Percentiles rank a stretch among this genome's conserved stretches.
Conservation (phyloP, 2,888 invertebrate species). For the Cantharis rustica region DNA sequence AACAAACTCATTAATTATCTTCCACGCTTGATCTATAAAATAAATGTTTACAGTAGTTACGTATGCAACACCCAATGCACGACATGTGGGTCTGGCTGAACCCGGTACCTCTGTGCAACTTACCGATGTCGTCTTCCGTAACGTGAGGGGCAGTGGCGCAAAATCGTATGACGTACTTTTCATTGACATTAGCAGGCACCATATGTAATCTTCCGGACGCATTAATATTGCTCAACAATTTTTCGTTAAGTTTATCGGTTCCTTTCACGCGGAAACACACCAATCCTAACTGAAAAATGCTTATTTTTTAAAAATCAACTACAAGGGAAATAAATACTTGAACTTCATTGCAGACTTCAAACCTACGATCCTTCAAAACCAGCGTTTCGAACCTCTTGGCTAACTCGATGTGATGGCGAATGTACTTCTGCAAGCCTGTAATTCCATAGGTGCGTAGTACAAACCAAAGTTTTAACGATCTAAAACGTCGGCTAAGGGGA, state of each 20-base stretch:
- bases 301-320: neutral
- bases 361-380: constrained; percentile 81
- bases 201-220: constrained; percentile 95
- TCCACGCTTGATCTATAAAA: constrained; percentile 79
- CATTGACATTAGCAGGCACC: constrained; percentile 92
- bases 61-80: no score
- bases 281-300: constrained; percentile 72
- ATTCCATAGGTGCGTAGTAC: constrained; percentile 94
- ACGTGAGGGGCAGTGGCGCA: constrained; percentile 93
- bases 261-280: constrained; percentile 91
- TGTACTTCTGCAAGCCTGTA: constrained; percentile 89
- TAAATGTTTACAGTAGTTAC: neutral
- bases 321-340: constrained; percentile 63
- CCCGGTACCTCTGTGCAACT: constrained; percentile 28
- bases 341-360: constrained; percentile 92
- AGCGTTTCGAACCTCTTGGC: constrained; percentile 87
- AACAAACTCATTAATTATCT: constrained; percentile 79
- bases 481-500: constrained; percentile 91
- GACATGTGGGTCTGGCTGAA: no score
- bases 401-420: constrained; percentile 86
- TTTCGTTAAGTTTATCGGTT: constrained; percentile 82
- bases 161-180: constrained; percentile 90
- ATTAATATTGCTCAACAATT: constrained; percentile 88
- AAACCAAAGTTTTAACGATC: constrained; percentile 97
- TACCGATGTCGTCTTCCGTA: constrained; percentile 80